Percentiles rank a stretch among this genome's conserved stretches.
phyloP scores from a whole-genome alignment of 2,797 vertebrate species.

The Avahi laniger region DNA sequence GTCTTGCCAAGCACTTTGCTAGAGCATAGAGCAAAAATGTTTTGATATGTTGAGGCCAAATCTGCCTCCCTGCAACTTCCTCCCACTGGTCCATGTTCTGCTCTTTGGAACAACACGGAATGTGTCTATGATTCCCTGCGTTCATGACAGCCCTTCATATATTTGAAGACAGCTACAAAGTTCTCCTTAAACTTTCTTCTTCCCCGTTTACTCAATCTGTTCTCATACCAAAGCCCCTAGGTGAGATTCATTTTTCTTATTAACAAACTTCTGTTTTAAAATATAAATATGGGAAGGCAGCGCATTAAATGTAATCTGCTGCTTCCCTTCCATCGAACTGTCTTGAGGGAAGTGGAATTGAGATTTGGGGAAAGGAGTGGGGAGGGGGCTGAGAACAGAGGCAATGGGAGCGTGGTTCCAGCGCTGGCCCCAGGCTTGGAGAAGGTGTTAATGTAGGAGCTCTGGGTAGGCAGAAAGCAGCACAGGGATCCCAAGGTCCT shows the following conservation, averaged over 20 bases:
- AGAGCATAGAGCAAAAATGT: neutral
- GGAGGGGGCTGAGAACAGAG: neutral
- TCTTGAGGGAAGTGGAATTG: neutral
- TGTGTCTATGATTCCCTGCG: neutral
- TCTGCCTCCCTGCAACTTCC: neutral
- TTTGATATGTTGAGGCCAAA: neutral
- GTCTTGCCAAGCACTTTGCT: neutral
- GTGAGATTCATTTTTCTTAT: slow-evolving; percentile 51
- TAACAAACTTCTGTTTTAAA: slow-evolving; percentile 44
- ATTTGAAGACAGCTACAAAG: neutral
- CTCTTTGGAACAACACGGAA: neutral
- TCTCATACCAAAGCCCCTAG: neutral
- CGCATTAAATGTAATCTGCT: neutral
- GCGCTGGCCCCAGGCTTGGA: neutral
- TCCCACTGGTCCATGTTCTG: neutral
- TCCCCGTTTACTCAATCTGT: neutral
- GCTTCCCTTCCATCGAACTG: neutral
- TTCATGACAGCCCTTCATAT: neutral
- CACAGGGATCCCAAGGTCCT: neutral
- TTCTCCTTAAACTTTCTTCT: slow-evolving; percentile 13
- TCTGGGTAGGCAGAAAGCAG: neutral
- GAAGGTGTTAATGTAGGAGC: neutral
- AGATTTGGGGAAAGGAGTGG: neutral
- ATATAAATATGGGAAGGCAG: slow-evolving; percentile 2
- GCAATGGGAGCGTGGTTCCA: neutral